Evolutionary conservation across 2,888 invertebrate species (phyloP), one percentile per base, ranked within the genome.

Genomic region (Epinotia bilunana): DNA sequence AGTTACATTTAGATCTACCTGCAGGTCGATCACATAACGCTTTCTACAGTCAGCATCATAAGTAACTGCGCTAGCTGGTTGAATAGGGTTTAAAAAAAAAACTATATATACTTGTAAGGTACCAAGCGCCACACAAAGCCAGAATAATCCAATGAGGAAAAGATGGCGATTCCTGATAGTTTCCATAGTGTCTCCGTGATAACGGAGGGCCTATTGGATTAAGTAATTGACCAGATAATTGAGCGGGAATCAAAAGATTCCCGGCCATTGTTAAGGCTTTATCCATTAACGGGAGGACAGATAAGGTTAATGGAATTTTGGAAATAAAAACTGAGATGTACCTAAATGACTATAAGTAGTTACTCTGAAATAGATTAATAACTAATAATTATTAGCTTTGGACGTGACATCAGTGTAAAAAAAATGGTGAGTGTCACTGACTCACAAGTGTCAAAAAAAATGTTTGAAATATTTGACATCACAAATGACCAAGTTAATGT

Each of bases 121-220:
- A 33, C 33, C 16, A 2, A 46, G 13, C 12, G 4, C 16, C 13
- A 16, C 0, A 49, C 49, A 16, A 49, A 64, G 13, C 43, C 23
- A n/a, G 73, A 79, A 80, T 83, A 83, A 83, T 78, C 79, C 83
- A 83, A 83, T 78, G 79, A 82, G 84, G 83, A 83, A 85, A 76
- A 79, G 86, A 84, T 87, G 78, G 79, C 78, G 65, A 57, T 72
- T 62, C 60, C 60, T 62, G 81, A 83, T 82, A 82, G 75, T 70
- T 71, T 74, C 64, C 69, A 74, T 61, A 70, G 74, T 70, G 74
- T 74, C 74, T 23, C 53, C n/a, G 55, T 13, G 74, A 69, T 70
- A 74, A 28, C 60, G 60, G 73, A 55, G 33, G 39, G 61, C 70
- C 53, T 70, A 74, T 71, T 60, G 69, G 74, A 74, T 71, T 74